These are phyloP conservation scores for Tetanocera ferruginea DNA, from an alignment of 2,888 invertebrate species.

Conservation along the genomic window DNA sequence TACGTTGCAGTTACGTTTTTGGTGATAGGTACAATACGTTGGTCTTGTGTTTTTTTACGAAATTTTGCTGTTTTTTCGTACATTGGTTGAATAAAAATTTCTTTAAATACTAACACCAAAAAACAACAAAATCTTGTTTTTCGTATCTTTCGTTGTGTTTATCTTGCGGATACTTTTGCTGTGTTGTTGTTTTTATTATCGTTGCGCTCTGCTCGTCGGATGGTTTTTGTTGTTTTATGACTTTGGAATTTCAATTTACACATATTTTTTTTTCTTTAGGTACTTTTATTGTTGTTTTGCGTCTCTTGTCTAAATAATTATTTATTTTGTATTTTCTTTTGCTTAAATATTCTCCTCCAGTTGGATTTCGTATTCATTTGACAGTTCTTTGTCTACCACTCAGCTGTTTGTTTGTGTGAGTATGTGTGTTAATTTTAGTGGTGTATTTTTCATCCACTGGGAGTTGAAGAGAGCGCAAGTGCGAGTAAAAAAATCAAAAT, in stretches of 20 bases:
- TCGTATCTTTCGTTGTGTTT: slow-evolving; percentile 30
- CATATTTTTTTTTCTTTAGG: slow-evolving; percentile 55
- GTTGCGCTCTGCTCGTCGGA: slow-evolving; percentile 19
- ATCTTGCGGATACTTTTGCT: slow-evolving; percentile 48
- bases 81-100: not conserved
- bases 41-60: not conserved
- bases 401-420: slow-evolving; percentile 23
- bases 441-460: not conserved
- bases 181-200: slow-evolving; percentile 40
- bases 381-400: slow-evolving; percentile 42
- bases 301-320: slow-evolving; percentile 14
- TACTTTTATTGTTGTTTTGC: slow-evolving; percentile 28
- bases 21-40: not conserved
- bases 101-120: not conserved
- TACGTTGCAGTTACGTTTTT: not conserved
- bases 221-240: slow-evolving; percentile 55
- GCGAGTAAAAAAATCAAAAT: not conserved
- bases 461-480: not conserved
- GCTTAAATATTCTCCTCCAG: slow-evolving; percentile 44
- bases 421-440: not conserved
- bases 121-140: slow-evolving; percentile 17
- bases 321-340: slow-evolving; percentile 34
- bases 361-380: slow-evolving; percentile 47
- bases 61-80: not conserved
- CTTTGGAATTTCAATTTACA: slow-evolving; percentile 66